Conservation (phyloP, 2,888 invertebrate species). For the Panzeria rudis region DNA sequence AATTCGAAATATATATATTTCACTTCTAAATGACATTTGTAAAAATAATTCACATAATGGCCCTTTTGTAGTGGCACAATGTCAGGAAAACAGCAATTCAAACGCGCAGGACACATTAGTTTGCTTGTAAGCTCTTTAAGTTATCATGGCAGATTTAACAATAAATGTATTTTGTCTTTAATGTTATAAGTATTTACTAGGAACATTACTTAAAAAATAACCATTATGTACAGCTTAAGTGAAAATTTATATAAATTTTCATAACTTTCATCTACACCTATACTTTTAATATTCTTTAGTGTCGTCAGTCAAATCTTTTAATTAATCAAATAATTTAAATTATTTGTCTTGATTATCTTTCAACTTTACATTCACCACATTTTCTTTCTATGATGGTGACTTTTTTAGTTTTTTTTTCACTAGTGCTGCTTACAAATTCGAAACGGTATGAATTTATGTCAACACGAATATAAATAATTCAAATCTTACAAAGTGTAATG, state of each 20-base stretch:
- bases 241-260: no score
- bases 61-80: constrained; percentile 12
- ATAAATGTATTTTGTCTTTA: constrained; percentile 3
- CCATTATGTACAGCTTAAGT: no score
- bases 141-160: not conserved
- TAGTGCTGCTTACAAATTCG: constrained; percentile 5
- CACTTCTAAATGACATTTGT: not conserved
- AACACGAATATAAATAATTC: constrained; percentile 62
- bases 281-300: not conserved
- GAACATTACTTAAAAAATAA: no score
- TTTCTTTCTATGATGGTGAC: not conserved
- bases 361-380: constrained; percentile 54
- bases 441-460: constrained; percentile 53
- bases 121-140: no score
- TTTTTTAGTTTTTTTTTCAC: not conserved
- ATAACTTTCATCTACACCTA: no score
- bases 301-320: constrained; percentile 47
- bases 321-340: constrained; percentile 64
- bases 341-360: constrained; percentile 63
- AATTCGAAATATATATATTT: no score
- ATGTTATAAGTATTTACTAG: not conserved
- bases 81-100: not conserved
- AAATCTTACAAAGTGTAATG: constrained; percentile 52
- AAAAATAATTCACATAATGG: constrained; percentile 39
- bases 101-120: no score